Evolutionary conservation across 2,113 vertebrate species (phyloP), one percentile per base, ranked within the genome.

Genomic region (Gallinago media): DNA sequence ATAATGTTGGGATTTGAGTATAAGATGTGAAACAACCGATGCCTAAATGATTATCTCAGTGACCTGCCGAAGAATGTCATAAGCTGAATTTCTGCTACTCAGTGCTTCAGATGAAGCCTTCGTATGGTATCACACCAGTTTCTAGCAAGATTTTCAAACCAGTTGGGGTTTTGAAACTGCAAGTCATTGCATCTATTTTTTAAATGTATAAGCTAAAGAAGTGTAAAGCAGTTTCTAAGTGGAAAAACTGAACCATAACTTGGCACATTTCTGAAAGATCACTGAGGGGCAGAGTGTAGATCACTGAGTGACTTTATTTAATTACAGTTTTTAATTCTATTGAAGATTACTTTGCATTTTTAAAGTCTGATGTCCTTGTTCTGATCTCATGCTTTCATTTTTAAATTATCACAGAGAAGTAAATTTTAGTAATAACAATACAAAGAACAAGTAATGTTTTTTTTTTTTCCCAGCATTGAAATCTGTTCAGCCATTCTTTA

Each of bases 291-390:
- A 73, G 32, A 54, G 21, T 46, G 44, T 74, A 2, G 7, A 27
- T 59, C 71, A 67, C 56, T 71, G 18, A 74, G 15, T 2, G 6
- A 55, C 19, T 95, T 91, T 31, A 91, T 80, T 86, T 85, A 89
- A 95, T 95, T 83, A 18, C 6, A 32, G 25, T 12, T 80, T 82
- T 75, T 90, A 93, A 88, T 96, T 91, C 54, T 88, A 3, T 54
- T 59, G 52, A 68, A 86, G 74, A 80, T 89, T 65, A 55, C 40
- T 78, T 65, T 72, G 44, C 58, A 61, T 88, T 91, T 91, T 75
- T 66, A 70, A 94, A 68, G 38, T 76, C 32, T 67, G 47, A 61
- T 76, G 47, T 76, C 58, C 79, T 94, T 94, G 15, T 23, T 87
- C 44, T 80, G 55, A 59, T 86, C 49, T 38, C 21, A 87, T 70